Percentiles rank a stretch among this genome's conserved stretches.
Conservation (phyloP, 2,888 invertebrate genomes). For the Amphiduros pacificus region DNA sequence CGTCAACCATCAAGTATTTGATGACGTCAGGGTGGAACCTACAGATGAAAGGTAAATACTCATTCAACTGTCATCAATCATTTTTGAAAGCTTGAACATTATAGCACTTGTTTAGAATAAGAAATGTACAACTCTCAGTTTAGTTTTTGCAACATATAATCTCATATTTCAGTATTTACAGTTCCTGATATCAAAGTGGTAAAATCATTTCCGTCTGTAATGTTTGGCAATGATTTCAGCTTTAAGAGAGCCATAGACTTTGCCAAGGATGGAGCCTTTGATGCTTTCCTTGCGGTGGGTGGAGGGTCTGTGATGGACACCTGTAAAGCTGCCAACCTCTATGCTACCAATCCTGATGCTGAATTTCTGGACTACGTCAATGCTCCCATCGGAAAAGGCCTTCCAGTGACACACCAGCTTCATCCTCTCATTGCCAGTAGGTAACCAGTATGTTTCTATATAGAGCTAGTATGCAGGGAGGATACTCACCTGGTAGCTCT, state of each 20-base stretch:
- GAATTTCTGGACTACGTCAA: slow-evolving; percentile 87
- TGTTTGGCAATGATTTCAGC: no score
- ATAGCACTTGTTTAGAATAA: no score
- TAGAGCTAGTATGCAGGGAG: no score
- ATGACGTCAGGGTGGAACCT: slow-evolving; percentile 81
- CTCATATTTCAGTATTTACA: no score
- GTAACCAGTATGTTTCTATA: no score
- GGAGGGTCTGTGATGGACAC: slow-evolving; percentile 93
- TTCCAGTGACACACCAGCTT: slow-evolving; percentile 72
- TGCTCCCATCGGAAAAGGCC: slow-evolving; percentile 81
- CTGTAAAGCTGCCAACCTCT: slow-evolving; percentile 89
- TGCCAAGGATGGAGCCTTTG: slow-evolving; percentile 74
- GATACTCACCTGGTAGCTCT: no score
- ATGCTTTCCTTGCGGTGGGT: slow-evolving; percentile 82
- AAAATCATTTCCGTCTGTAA: no score
- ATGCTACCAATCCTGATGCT: slow-evolving; percentile 75
- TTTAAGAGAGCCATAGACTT: slow-evolving; percentile 76
- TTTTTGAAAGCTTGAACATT: no score
- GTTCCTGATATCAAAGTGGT: no score
- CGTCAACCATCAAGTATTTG: slow-evolving; percentile 76
- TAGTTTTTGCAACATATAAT: no score
- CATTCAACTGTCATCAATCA: neutral
- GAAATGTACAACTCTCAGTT: no score
- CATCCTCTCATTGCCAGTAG: slow-evolving; percentile 82
- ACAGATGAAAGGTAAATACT: slow-evolving; percentile 70